Conservation (phyloP, 37 sponge, comb jelly and placozoan species). For the Spongilla lacustris region DNA sequence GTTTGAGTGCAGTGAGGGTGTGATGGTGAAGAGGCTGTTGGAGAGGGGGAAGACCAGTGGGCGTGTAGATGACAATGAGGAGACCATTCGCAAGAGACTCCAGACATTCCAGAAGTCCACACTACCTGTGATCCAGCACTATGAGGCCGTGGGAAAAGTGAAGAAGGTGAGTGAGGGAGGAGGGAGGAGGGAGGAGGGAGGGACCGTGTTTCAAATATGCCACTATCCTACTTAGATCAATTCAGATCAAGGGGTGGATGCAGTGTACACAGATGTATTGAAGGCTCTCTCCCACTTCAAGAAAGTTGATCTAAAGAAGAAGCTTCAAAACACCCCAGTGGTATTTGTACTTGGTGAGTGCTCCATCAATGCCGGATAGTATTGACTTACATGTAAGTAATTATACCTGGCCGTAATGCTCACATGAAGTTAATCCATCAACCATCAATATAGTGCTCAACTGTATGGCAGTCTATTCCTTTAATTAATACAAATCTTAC, state of each 20-base stretch:
- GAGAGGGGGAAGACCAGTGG: slow-evolving; percentile 77
- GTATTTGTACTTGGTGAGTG: background rate
- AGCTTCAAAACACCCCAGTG: slow-evolving; percentile 1
- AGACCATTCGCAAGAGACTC: slow-evolving; percentile 83
- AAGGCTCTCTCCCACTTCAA: slow-evolving; percentile 25
- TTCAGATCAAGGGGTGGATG: slow-evolving; percentile 41
- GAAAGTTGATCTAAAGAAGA: background rate
- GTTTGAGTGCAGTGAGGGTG: slow-evolving; percentile 82
- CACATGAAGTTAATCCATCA: no score
- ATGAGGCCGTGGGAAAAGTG: slow-evolving; percentile 38
- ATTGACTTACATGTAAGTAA: no score
- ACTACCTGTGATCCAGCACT: slow-evolving; percentile 77
- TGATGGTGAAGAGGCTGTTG: slow-evolving; percentile 75
- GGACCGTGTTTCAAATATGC: background rate
- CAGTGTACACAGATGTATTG: slow-evolving; percentile 55
- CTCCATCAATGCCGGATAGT: background rate
- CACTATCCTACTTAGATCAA: slow-evolving; percentile 15
- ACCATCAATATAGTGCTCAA: no score
- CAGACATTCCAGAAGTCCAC: slow-evolving; percentile 62
- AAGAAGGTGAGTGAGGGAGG: slow-evolving; percentile 34
- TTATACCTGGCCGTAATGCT: no score
- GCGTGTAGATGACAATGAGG: slow-evolving; percentile 85
- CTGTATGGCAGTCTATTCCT: no score
- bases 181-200: background rate
- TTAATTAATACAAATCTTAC: no score